phyloP scores from a whole-genome alignment of 2,797 vertebrate genomes.

The Potorous gilbertii region DNA sequence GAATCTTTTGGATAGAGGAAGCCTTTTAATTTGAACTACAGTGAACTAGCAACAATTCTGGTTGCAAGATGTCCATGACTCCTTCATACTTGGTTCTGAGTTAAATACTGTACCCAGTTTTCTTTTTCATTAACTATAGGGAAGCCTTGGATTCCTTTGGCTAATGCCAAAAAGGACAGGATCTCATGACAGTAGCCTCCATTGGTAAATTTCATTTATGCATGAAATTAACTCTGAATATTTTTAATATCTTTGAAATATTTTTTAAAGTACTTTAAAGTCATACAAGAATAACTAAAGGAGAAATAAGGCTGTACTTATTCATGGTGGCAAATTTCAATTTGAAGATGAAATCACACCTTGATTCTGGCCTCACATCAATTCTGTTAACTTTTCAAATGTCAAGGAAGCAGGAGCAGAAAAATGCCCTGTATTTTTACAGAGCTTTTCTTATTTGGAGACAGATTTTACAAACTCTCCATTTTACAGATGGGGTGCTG shows the following conservation, averaged over 20 bases:
- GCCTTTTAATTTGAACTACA: background rate
- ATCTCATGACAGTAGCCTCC: slow-evolving; percentile 21
- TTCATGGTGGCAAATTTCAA: background rate
- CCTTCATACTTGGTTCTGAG: background rate
- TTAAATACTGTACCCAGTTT: slow-evolving; percentile 7
- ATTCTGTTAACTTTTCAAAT: slow-evolving; percentile 32
- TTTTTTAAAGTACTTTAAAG: slow-evolving; percentile 12
- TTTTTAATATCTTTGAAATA: slow-evolving; percentile 6
- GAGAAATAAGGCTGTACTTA: slow-evolving; percentile 28
- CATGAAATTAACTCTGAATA: slow-evolving; percentile 21
- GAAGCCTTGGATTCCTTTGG: slow-evolving; percentile 26
- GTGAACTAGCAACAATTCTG: background rate
- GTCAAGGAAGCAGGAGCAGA: slow-evolving; percentile 23
- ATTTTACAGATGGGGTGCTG: background rate
- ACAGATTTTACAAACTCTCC: slow-evolving; percentile 3
- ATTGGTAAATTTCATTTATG: slow-evolving; percentile 25
- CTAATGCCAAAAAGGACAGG: slow-evolving; percentile 10
- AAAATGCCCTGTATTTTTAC: slow-evolving; percentile 5
- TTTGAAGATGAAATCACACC: background rate
- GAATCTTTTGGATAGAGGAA: background rate
- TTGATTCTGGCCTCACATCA: background rate
- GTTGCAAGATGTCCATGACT: background rate
- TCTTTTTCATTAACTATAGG: slow-evolving; percentile 29
- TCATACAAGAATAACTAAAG: slow-evolving; percentile 15
- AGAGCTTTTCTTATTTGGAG: background rate